Conservation (phyloP, 2,113 vertebrate genomes). For the Tupaia tana region DNA sequence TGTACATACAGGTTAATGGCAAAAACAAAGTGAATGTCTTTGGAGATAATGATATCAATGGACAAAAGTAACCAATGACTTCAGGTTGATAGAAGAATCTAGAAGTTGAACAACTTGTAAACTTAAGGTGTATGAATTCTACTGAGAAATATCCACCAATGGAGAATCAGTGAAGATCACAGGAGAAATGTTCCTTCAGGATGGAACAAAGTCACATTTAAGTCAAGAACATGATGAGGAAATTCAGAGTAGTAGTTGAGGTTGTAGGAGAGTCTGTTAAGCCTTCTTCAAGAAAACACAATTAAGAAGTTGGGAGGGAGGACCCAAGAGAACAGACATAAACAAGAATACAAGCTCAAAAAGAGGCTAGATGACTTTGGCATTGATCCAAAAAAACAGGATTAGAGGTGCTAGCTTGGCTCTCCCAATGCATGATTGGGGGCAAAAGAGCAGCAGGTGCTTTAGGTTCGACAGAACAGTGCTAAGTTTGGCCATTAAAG, state of each 20-base stretch:
- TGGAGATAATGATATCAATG: background rate
- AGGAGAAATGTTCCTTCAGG: background rate
- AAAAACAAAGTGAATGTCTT: background rate
- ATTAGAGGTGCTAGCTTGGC: background rate
- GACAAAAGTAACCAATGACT: background rate
- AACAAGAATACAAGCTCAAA: background rate
- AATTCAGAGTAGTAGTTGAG: background rate
- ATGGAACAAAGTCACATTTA: background rate
- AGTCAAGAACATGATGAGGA: background rate
- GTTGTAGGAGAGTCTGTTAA: background rate
- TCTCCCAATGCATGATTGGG: background rate
- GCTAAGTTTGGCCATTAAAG: accelerated
- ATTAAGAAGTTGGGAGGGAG: background rate
- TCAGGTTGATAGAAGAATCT: background rate
- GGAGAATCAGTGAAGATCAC: background rate
- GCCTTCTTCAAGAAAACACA: background rate
- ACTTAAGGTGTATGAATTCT: background rate
- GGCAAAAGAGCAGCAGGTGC: accelerated
- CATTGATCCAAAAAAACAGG: background rate
- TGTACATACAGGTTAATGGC: too few species aligned
- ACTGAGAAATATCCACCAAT: background rate
- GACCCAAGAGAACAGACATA: background rate
- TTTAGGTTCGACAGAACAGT: background rate
- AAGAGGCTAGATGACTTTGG: background rate
- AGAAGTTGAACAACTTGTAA: background rate